Evolutionary conservation across 2,113 vertebrate species (phyloP).

Genomic region (Plotosus lineatus): DNA sequence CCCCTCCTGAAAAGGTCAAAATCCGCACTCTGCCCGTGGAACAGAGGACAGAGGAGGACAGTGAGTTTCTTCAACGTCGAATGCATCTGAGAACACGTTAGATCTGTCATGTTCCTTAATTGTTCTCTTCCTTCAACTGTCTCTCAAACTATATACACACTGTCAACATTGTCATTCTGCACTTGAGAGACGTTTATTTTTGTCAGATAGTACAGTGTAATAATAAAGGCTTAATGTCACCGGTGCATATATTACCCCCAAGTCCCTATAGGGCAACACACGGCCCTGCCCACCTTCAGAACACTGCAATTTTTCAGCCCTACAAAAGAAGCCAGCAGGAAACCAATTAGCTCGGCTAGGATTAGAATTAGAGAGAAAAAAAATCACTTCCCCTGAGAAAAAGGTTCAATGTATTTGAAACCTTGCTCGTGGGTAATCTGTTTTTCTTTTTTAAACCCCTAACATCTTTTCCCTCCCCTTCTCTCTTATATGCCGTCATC

Average conservation of each 20-base stretch:
- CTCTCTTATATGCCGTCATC: neutral
- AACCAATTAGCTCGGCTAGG: conserved; percentile 40
- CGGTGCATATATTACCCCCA: conserved; percentile 19
- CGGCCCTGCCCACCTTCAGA: conserved; percentile 28
- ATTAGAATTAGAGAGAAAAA: neutral
- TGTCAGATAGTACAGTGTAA: conserved; percentile 14
- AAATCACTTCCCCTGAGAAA: conserved; percentile 1
- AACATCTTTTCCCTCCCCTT: neutral
- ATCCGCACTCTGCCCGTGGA: conserved; percentile 85
- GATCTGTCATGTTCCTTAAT: neutral
- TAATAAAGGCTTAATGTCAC: conserved; percentile 33
- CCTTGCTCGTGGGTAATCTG: conserved; percentile 34
- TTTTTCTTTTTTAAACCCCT: neutral
- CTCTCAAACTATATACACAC: neutral
- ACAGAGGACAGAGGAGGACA: conserved; percentile 92
- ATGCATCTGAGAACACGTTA: neutral
- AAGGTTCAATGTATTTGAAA: conserved; percentile 29
- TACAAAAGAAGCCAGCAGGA: conserved; percentile 35
- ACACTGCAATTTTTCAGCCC: conserved; percentile 15
- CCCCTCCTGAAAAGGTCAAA: conserved; percentile 86
- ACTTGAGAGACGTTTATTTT: neutral
- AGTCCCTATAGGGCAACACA: conserved; percentile 17
- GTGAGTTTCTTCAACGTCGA: conserved; percentile 71
- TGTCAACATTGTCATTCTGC: neutral
- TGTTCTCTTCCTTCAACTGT: neutral